Base-by-base conservation (phyloP, 2,113 vertebrate species). In the Corythoichthys haematopterus region DNA sequence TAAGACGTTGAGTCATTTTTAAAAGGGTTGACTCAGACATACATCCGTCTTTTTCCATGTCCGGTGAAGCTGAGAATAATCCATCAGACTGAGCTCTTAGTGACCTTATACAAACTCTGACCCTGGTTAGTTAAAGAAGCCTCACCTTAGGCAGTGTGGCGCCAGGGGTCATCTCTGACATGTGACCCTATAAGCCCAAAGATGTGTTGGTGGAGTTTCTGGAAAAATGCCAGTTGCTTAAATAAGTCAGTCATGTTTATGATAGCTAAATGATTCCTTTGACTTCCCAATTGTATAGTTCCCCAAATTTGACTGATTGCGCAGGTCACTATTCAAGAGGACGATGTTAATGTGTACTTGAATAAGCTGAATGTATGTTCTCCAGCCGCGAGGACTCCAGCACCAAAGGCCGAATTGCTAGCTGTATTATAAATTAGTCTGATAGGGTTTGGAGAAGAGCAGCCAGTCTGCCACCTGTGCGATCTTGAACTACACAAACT, bases 81-180 rank as follows among this genome's bases (percentile, higher is more conserved):
- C 66, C 37, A 65, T 48, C 55, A 57, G 59, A 62, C 53, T 57
- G 55, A 37, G 61, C 61, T 81, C 68, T 68, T 57, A 64, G 64
- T n/a, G 53, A 83, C 78, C 81, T 67, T 66, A 51, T 2, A 35
- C 57, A 64, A 70, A 79, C 79, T 75, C 67, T 83, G 82, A 83
- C 73, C 85, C 33, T 65, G 70, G 68, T 69, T 66, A 36, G 74
- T 75, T 69, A 72, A 72, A 63, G 60, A 58, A 74, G 70, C 69
- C 20, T 75, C 74, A 82, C 80, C 85, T 82, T 76, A 60, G 75
- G 80, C 78, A 58, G 46, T 57, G 70, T 63, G 83, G 81, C 71
- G 66, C 84, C 84, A 75, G 70, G 46, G 61, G 63, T 82, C 72
- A 52, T 37, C 80, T 78, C 58, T 74, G 72, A 85, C 79, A 75